These are phyloP conservation scores for Drosophila robusta DNA, from an alignment of 2,888 invertebrate genomes.

Conservation along the genomic window DNA sequence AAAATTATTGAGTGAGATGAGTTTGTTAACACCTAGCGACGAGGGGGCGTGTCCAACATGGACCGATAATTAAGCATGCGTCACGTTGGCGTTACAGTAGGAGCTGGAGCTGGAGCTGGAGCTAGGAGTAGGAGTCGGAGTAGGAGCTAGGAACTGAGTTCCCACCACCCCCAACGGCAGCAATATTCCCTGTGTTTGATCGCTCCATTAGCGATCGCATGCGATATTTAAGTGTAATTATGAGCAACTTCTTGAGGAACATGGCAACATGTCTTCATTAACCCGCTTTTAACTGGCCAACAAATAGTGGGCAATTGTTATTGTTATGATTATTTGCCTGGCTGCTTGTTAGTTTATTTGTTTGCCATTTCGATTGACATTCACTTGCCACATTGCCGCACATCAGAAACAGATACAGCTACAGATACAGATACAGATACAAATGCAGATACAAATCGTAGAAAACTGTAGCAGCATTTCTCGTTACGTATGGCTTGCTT, in stretches of 20 bases:
- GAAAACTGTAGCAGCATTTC: slow-evolving; percentile 60
- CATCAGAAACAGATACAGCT: slow-evolving; percentile 23
- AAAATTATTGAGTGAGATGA: slow-evolving; percentile 76
- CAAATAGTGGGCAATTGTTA: slow-evolving; percentile 58
- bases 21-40: slow-evolving; percentile 80
- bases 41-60: slow-evolving; percentile 62
- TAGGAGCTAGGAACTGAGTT: neutral
- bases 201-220: slow-evolving; percentile 65
- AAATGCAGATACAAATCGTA: slow-evolving; percentile 53
- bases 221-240: slow-evolving; percentile 78
- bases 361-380: slow-evolving; percentile 78
- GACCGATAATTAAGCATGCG: slow-evolving; percentile 72
- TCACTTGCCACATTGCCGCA: slow-evolving; percentile 72
- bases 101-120: neutral
- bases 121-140: slow-evolving; percentile 4
- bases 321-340: slow-evolving; percentile 70
- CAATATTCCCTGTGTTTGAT: slow-evolving; percentile 52
- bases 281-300: slow-evolving; percentile 30
- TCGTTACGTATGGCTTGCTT: slow-evolving; percentile 35
- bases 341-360: slow-evolving; percentile 56
- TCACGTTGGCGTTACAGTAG: slow-evolving; percentile 55
- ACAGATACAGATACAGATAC: slow-evolving; percentile 27
- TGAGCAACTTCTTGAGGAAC: slow-evolving; percentile 26
- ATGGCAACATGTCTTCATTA: slow-evolving; percentile 65
- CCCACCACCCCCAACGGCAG: neutral